These are phyloP conservation scores for Atractosteus spatula DNA, from an alignment of 2,113 vertebrate genomes.

Conservation along the genomic window DNA sequence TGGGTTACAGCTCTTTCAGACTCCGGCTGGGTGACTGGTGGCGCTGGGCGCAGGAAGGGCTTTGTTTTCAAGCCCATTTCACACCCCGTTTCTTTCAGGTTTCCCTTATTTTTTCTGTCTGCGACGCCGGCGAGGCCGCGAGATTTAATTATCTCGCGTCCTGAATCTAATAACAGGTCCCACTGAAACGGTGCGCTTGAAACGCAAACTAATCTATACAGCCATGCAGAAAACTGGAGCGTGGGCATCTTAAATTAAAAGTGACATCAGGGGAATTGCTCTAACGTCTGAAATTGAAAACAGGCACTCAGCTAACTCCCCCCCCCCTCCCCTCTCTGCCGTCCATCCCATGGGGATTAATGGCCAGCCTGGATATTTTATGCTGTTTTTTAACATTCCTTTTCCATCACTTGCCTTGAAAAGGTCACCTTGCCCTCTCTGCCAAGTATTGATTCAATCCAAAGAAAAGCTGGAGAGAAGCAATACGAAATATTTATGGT, in stretches of 20 bases:
- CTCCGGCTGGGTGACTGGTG: no score
- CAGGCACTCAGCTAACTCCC: not conserved
- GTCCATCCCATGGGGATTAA: not conserved
- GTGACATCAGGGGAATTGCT: slow-evolving; percentile 41
- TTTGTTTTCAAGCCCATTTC: no score
- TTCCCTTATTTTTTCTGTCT: slow-evolving; percentile 19
- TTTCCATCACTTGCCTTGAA: slow-evolving; percentile 27
- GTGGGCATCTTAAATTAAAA: slow-evolving; percentile 38
- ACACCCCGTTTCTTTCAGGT: no score
- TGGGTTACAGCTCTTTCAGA: no score
- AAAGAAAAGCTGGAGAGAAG: slow-evolving; percentile 12
- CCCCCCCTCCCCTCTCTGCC: not conserved
- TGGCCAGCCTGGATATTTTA: slow-evolving; percentile 34
- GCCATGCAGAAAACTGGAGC: not conserved
- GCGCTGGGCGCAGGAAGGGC: no score
- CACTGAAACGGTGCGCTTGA: slow-evolving; percentile 20
- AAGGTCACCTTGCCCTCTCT: slow-evolving; percentile 31
- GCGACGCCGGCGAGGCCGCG: slow-evolving; percentile 30
- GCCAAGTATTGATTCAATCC: slow-evolving; percentile 37
- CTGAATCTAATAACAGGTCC: slow-evolving; percentile 40
- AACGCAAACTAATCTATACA: slow-evolving; percentile 14
- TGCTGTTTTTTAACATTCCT: slow-evolving; percentile 41
- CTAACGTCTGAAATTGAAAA: slow-evolving; percentile 25
- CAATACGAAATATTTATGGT: slow-evolving; percentile 37
- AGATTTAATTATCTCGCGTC: slow-evolving; percentile 40